Conservation (phyloP, 2,113 vertebrate genomes). For the Carassius auratus region DNA sequence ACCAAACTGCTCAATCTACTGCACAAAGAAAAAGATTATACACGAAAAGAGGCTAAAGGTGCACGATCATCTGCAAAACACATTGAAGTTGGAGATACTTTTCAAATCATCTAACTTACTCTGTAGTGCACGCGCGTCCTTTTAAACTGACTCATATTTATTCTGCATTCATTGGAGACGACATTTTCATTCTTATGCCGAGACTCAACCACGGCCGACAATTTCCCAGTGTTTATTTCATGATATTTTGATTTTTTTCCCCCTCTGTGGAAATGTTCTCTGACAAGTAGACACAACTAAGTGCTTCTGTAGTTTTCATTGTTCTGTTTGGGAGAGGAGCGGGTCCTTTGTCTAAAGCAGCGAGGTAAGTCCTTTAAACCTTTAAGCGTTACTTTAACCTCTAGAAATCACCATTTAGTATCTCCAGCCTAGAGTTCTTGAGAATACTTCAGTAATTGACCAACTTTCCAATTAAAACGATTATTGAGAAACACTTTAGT, state of each 20-base stretch:
- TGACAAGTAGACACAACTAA: conserved; percentile 33
- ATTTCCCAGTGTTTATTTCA: neutral
- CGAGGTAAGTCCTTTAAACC: conserved; percentile 56
- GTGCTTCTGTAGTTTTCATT: conserved; percentile 51
- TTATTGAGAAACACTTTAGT: conserved; percentile 49
- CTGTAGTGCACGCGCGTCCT: neutral
- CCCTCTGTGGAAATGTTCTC: conserved; percentile 29
- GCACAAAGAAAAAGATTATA: neutral
- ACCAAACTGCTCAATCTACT: neutral
- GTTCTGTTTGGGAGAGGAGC: conserved; percentile 59
- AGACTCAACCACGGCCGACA: neutral
- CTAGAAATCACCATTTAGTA: neutral
- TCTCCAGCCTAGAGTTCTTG: neutral
- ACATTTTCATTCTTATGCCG: neutral
- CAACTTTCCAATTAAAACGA: neutral
- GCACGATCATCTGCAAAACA: neutral
- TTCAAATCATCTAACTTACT: neutral
- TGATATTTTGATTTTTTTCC: neutral
- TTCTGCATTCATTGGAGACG: neutral
- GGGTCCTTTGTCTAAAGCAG: conserved; percentile 61
- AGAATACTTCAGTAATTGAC: neutral
- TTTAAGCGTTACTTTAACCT: neutral
- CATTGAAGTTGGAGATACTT: neutral
- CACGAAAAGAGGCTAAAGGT: neutral
- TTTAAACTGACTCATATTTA: conserved; percentile 5